These are phyloP conservation scores for Seriola aureovittata DNA, from an alignment of 2,113 vertebrate species.

Conservation along the genomic window DNA sequence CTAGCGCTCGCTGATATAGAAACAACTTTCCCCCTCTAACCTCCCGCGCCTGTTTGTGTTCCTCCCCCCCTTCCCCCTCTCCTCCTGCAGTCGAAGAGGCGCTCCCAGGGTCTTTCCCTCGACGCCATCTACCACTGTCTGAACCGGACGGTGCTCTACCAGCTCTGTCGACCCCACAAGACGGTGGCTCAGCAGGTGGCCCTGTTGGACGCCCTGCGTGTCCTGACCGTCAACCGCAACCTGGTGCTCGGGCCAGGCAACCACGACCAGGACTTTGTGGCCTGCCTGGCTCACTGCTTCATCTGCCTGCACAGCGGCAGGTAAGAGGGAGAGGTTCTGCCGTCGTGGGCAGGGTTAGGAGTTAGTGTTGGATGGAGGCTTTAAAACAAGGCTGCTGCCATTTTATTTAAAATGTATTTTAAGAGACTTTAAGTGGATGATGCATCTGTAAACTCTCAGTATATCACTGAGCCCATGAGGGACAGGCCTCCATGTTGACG, in stretches of 20 bases:
- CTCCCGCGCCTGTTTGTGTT: not conserved
- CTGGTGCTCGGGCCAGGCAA: conserved; percentile 96
- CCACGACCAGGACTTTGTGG: conserved; percentile 98
- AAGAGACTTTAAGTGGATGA: no score
- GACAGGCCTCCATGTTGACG: no score
- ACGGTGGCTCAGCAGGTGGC: conserved; percentile 98
- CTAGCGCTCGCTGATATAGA: not conserved
- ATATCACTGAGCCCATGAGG: no score
- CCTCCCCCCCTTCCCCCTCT: not conserved
- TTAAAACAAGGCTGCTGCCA: not conserved
- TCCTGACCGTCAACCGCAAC: conserved; percentile 96
- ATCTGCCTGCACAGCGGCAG: conserved; percentile 95
- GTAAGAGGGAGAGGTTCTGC: conserved; percentile 74
- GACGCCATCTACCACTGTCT: conserved; percentile 97
- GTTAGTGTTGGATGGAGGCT: not conserved
- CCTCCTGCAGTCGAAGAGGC: conserved; percentile 90
- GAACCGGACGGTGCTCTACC: conserved; percentile 98
- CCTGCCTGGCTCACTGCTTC: conserved; percentile 96
- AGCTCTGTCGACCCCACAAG: conserved; percentile 96
- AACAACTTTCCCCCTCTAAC: not conserved
- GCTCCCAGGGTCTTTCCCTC: conserved; percentile 94
- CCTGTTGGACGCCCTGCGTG: conserved; percentile 93
- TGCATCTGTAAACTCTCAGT: no score
- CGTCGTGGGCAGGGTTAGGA: no score
- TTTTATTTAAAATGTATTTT: not conserved